Percentiles rank a stretch among this genome's conserved stretches.
These are phyloP conservation scores for Brachionus rotundiformis DNA, from an alignment of 1,140 invertebrate genomes.

Conservation along the genomic window DNA sequence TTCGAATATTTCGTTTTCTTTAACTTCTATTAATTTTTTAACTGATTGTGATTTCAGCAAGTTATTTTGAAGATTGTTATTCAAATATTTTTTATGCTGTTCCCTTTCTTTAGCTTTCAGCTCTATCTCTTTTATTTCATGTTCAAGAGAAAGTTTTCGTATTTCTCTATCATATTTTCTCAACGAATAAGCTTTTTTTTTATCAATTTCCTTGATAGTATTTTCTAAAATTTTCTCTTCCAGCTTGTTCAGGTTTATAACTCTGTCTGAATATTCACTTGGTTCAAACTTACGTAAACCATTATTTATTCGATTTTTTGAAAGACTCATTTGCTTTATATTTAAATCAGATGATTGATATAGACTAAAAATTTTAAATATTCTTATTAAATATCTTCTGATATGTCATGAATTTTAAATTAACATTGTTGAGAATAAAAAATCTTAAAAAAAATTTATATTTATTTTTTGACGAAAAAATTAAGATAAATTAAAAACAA, in stretches of 20 bases:
- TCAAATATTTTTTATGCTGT: not conserved
- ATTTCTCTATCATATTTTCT: not conserved
- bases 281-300: not conserved
- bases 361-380: too few relatives aligned
- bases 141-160: not conserved
- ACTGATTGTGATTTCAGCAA: not conserved
- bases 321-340: not conserved
- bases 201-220: not conserved
- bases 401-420: too few relatives aligned
- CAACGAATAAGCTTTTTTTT: not conserved
- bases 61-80: not conserved
- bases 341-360: too few relatives aligned
- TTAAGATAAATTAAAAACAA: too few relatives aligned
- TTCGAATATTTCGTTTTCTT: not conserved
- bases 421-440: too few relatives aligned
- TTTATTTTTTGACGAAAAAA: too few relatives aligned
- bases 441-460: too few relatives aligned
- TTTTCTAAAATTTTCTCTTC: conserved; percentile 22
- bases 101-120: not conserved
- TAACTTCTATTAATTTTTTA: not conserved
- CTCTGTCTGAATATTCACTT: conserved; percentile 17
- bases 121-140: not conserved
- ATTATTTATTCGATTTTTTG: not conserved
- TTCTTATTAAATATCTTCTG: too few relatives aligned
- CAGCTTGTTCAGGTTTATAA: conserved; percentile 19